Evolutionary conservation across 2,888 invertebrate genomes (phyloP).

Genomic region (Dascillus cervinus): DNA sequence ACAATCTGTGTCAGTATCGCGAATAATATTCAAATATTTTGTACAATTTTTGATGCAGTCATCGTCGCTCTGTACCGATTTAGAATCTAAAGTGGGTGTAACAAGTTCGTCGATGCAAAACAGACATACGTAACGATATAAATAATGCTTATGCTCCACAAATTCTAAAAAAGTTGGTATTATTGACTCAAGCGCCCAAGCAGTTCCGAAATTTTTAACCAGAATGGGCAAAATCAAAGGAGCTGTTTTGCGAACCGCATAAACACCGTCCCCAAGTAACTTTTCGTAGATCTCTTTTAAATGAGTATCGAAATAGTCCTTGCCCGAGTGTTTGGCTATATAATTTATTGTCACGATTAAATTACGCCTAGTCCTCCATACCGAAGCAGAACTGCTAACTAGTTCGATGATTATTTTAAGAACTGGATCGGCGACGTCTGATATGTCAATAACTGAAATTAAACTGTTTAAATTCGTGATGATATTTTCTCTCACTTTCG

Average conservation of each 20-base stretch:
- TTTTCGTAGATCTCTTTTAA: constrained; percentile 31
- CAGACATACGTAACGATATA: constrained; percentile 31
- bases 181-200: constrained; percentile 30
- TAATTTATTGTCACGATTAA: constrained; percentile 33
- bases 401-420: constrained; percentile 30
- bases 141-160: constrained; percentile 29
- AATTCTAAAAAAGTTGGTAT: constrained; percentile 30
- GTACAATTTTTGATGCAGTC: constrained; percentile 6
- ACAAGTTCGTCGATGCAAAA: constrained; percentile 36
- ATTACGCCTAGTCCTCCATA: constrained; percentile 36
- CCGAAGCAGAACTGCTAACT: constrained; percentile 28
- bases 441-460: constrained; percentile 25
- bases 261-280: constrained; percentile 33
- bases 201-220: constrained; percentile 33
- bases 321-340: constrained; percentile 28
- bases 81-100: constrained; percentile 24
- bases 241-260: constrained; percentile 33
- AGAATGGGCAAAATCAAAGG: constrained; percentile 34
- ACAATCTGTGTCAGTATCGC: too few species aligned
- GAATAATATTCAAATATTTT: too few species aligned
- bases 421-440: constrained; percentile 29
- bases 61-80: constrained; percentile 7
- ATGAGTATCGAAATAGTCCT: constrained; percentile 32
- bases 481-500: constrained; percentile 33
- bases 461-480: constrained; percentile 30